Evolutionary conservation across 1,140 invertebrate genomes (phyloP), one percentile per base, ranked within the genome.

Genomic region (Anthonomus grandis): DNA sequence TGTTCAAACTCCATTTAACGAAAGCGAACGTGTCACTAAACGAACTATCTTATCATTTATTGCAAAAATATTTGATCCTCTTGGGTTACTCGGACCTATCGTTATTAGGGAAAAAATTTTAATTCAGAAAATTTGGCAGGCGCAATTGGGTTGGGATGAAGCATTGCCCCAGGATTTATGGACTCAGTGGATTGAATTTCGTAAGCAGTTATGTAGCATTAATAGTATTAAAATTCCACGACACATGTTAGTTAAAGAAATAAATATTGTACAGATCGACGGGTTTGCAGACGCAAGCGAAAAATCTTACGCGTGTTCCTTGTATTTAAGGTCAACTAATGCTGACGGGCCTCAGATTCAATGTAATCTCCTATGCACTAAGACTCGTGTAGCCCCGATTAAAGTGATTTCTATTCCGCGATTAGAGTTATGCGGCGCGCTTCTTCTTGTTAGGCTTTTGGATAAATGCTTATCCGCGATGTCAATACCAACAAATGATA

Each of bases 91-190:
- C n/a, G 5, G 61, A 23, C 70, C 73, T 15, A 37, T 71, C 12
- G 66, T 64, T 4, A 65, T 76, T 6, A 56, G 48, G 10, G 64
- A 66, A 15, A 77, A 78, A 63, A 64, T 73, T 1, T 51, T 77
- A 4, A 45, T 78, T 5, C 76, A 78, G 65, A 54, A 67, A 49
- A 27, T 77, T 8, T 75, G 75, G 74, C 17, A 55, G 47, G 21
- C 27, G 22, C 60, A 67, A 9, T 3, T 72, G 8, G 66, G 63
- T 24, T 79, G 75, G 74, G 75, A 78, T 57, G 66, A 71, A 23
- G 39, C 56, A n/a, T 52, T 76, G 12, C 65, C 69, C 6, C 13
- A 36, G 12, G 27, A 66, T 15, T n/a, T 69, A 10, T 34, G 62
- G n/a, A 57, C 18, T 9, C 13, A 42, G 13, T 69, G 69, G 67